Evolutionary conservation across 2,113 vertebrate species (phyloP), one percentile per base, ranked within the genome.

Genomic region (Antennarius striatus): DNA sequence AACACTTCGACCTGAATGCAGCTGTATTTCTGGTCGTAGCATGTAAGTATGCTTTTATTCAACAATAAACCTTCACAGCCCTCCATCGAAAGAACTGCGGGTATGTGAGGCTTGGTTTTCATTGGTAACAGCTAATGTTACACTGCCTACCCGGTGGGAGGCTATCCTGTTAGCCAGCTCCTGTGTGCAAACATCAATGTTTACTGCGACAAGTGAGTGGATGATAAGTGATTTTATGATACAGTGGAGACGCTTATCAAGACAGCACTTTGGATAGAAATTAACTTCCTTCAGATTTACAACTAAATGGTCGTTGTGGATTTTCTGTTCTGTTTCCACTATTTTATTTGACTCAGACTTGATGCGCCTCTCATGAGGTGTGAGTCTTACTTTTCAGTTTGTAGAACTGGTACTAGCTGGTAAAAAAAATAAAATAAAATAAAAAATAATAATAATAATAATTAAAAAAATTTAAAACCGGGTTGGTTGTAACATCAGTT

Each of bases 141-240:
- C 53, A 59, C 8, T 54, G 46, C 5, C 65, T 62, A 42, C 14
- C 82, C 56, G 42, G 57, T 80, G 70, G 79, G 71, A 80, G 76
- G 85, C 80, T 88, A 77, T 63, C 64, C 47, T 28, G 74, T 50
- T 75, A 85, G 22, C 53, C 17, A 22, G 68, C 71, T 64, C 32
- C 22, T 83, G 61, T 78, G 71, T 83, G 57, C 75, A 57, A 82
- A 80, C 71, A 86, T 29, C n/a, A 53, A 12, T 43, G 42, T 22
- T 22, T 22, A 22, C 22, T n/a, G 40, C n/a, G 12, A 1, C 47
- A 3, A 50, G 45, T 40, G 49, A n/a, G 6, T 5, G 4, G 10
- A 6, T 0, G 5, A 36, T 3, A 1, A 47, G 1, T 54, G 0
- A 17, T 9, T 22, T 68, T 12, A 48, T 12, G 7, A 6, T 3